These are phyloP conservation scores for Dichetophora obliterata DNA, from an alignment of 2,888 invertebrate genomes.

Conservation along the genomic window DNA sequence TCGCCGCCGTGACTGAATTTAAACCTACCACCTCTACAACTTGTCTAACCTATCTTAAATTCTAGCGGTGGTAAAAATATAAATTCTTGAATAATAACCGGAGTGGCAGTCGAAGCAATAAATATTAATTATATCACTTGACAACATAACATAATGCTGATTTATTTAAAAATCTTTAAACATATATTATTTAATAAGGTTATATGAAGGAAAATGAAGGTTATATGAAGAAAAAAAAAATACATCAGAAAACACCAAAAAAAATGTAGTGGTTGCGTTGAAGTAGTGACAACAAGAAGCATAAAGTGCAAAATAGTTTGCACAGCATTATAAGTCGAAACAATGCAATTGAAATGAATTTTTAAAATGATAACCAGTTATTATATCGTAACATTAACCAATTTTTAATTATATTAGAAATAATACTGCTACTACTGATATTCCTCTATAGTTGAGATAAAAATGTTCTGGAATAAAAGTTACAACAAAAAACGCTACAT, in stretches of 20 bases:
- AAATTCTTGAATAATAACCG: constrained; percentile 46
- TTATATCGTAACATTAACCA: neutral
- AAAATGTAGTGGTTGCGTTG: neutral
- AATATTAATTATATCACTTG: constrained; percentile 33
- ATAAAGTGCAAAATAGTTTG: neutral
- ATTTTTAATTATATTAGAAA: neutral
- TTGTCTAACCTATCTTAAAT: neutral
- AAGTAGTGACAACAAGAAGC: neutral
- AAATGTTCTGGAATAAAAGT: too few species aligned
- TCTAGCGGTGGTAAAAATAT: constrained; percentile 48
- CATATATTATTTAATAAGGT: constrained; percentile 3
- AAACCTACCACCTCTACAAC: neutral
- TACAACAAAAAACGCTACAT: neutral
- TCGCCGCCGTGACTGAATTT: constrained; percentile 27
- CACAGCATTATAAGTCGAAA: neutral
- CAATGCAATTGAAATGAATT: neutral
- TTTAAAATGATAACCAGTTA: neutral
- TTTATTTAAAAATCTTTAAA: neutral
- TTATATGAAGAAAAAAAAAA: neutral
- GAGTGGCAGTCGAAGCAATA: constrained; percentile 49
- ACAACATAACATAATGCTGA: constrained; percentile 10
- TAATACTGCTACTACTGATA: too few species aligned
- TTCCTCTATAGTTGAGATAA: too few species aligned
- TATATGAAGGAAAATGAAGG: neutral
- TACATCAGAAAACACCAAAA: neutral